Evolutionary conservation across 2,797 vertebrate species (phyloP).

Genomic region (Gallinago solitaria): DNA sequence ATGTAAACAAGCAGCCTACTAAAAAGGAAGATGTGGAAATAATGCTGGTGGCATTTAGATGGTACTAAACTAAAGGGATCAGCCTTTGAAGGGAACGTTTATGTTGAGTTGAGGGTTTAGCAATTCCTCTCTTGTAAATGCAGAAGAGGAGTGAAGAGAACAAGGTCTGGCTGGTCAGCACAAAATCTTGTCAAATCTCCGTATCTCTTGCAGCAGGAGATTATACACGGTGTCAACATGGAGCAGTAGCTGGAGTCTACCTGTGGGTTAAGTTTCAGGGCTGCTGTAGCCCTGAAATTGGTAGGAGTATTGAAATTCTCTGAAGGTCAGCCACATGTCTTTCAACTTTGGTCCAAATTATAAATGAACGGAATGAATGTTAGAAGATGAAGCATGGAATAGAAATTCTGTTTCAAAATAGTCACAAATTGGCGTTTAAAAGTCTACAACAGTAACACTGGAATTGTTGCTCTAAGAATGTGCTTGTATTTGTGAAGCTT

Average conservation of each 20-base stretch:
- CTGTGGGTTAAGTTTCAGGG: neutral
- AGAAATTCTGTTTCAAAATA: neutral
- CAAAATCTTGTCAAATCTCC: neutral
- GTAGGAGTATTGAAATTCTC: neutral
- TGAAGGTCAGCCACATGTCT: neutral
- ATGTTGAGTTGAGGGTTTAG: neutral
- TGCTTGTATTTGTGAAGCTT: neutral
- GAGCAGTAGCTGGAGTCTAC: neutral
- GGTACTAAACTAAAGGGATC: neutral
- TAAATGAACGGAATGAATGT: neutral
- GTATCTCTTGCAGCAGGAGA: neutral
- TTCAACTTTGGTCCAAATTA: neutral
- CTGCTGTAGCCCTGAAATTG: neutral
- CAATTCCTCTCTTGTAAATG: neutral
- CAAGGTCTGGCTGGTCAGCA: neutral
- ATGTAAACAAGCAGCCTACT: neutral
- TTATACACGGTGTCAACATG: neutral
- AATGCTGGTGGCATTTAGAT: slow-evolving; percentile 2
- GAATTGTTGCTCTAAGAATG: neutral
- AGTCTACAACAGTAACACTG: neutral
- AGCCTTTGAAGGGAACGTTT: neutral
- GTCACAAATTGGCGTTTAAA: neutral
- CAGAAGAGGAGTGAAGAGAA: neutral
- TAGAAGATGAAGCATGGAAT: neutral
- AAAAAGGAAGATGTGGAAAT: slow-evolving; percentile 9